Evolutionary conservation across 2,888 invertebrate species (phyloP), one percentile per base, ranked within the genome.

Genomic region (Lampropteryx suffumata): DNA sequence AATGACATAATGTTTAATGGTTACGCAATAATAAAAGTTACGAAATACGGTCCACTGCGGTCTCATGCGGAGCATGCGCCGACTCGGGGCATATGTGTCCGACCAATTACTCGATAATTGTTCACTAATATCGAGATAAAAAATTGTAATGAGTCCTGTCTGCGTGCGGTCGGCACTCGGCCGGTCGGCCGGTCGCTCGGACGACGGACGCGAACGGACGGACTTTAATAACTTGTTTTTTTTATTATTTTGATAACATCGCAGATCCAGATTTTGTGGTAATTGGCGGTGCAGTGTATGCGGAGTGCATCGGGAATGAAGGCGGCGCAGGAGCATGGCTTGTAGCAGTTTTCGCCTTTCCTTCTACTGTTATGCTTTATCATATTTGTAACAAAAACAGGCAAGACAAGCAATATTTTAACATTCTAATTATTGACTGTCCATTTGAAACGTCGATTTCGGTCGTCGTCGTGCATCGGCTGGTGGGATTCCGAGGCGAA

Each of bases 41-140:
- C n/a, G n/a, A n/a, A n/a, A n/a, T n/a, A n/a, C n/a, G n/a, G n/a
- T n/a, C n/a, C n/a, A n/a, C n/a, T n/a, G n/a, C n/a, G n/a, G n/a
- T n/a, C n/a, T n/a, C n/a, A 4, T 17, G 17, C 17, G 17, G 17
- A 17, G 17, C 11, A 6, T 3, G 28, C 28, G 1, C n/a, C 11
- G 5, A 6, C 29, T 21, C 29, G 10, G 11, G 9, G 36, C 36
- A 14, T 37, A 2, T 37, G 34, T 12, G 41, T 27, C 28, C 33
- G 33, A 17, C 36, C 55, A 46, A 53, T 53, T 55, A 53, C 50
- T 43, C 37, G 55, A 55, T 53, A 59, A 55, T 53, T 55, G 55
- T 39, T 39, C 48, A 10, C 17, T 37, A 49, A 50, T 42, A 57
- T 50, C 42, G 35, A 39, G 35, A 36, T 30, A 57, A 57, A 48